Evolutionary conservation across 2,888 invertebrate species (phyloP).

Genomic region (Drosophila imparisetae): DNA sequence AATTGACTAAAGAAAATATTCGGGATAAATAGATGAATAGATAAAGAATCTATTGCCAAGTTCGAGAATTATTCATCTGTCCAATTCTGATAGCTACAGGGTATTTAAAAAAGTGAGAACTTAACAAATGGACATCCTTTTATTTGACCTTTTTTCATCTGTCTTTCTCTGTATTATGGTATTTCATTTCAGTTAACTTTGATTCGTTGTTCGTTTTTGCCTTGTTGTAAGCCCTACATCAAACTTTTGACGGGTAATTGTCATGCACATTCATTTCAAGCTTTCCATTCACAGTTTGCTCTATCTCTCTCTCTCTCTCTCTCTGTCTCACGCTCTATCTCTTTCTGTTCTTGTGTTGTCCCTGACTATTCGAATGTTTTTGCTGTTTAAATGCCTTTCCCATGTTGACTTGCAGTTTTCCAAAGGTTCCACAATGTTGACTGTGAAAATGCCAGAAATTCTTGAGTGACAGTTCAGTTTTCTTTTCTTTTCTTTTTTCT

Average conservation of each 20-base stretch:
- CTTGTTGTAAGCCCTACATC: slow-evolving; percentile 55
- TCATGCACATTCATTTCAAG: slow-evolving; percentile 63
- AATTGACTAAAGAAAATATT: neutral
- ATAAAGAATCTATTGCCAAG: neutral
- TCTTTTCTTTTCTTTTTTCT: slow-evolving; percentile 4
- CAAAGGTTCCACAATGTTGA: slow-evolving; percentile 49
- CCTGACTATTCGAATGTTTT: slow-evolving; percentile 15
- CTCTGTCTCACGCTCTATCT: neutral
- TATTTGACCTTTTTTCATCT: slow-evolving; percentile 5
- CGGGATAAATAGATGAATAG: neutral
- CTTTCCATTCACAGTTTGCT: slow-evolving; percentile 47
- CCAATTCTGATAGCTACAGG: neutral
- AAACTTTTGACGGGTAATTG: slow-evolving; percentile 74
- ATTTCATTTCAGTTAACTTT: slow-evolving; percentile 43
- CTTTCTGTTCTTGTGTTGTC: neutral
- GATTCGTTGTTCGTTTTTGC: slow-evolving; percentile 27
- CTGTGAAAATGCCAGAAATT: slow-evolving; percentile 69
- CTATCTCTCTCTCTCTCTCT: neutral
- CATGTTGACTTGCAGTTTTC: slow-evolving; percentile 77
- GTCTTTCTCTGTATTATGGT: slow-evolving; percentile 5
- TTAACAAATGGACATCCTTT: slow-evolving; percentile 41
- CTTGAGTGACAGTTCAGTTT: slow-evolving; percentile 73
- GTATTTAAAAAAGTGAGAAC: neutral
- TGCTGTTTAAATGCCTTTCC: slow-evolving; percentile 47
- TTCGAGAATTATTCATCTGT: neutral